These are phyloP conservation scores for Thaleichthys pacificus DNA, from an alignment of 2,797 vertebrate species.

Conservation along the genomic window DNA sequence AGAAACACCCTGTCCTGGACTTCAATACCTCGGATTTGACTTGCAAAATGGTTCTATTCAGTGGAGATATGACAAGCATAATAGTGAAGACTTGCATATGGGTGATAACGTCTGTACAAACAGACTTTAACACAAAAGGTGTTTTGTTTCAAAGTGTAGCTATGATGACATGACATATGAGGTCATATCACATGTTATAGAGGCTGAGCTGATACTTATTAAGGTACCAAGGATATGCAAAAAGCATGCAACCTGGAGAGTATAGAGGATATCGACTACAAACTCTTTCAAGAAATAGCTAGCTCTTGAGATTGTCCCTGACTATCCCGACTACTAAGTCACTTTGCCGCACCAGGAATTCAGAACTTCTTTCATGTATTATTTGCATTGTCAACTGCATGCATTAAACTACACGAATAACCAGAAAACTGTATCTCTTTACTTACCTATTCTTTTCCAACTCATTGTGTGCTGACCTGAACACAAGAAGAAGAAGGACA, in stretches of 20 bases:
- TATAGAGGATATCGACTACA: slow-evolving; percentile 34
- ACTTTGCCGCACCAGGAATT: slow-evolving; percentile 15
- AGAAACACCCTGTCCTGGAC: slow-evolving; percentile 49
- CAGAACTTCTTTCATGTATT: not conserved
- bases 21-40: slow-evolving; percentile 46
- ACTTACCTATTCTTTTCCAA: slow-evolving; percentile 96
- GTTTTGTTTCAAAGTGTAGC: slow-evolving; percentile 9
- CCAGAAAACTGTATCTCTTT: not conserved
- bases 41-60: slow-evolving; percentile 43
- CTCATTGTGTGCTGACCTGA: slow-evolving; percentile 94
- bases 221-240: slow-evolving; percentile 41
- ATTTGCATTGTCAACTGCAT: not conserved
- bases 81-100: not conserved
- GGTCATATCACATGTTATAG: slow-evolving; percentile 13
- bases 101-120: not conserved
- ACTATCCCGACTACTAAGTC: not conserved
- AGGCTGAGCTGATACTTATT: slow-evolving; percentile 30
- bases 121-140: not conserved
- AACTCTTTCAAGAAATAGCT: slow-evolving; percentile 38
- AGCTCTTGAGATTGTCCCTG: slow-evolving; percentile 23
- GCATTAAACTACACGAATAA: not conserved
- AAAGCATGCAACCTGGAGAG: slow-evolving; percentile 24
- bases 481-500: slow-evolving; percentile 49
- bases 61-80: not conserved
- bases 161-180: slow-evolving; percentile 23